Conservation (phyloP, 2,113 vertebrate genomes). For the Triplophysa siluroides region DNA sequence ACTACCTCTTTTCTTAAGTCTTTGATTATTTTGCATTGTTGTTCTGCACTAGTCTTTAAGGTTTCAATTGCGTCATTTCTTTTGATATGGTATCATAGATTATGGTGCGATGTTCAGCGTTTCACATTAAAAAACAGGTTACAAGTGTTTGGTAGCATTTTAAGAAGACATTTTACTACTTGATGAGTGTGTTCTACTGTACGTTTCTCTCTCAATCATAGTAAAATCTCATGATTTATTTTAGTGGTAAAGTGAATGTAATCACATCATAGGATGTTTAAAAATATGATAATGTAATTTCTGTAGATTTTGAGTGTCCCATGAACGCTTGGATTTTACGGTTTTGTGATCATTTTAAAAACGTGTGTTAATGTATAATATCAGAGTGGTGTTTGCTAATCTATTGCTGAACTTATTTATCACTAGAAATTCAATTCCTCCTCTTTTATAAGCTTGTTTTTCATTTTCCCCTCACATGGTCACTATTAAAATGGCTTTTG, state of each 20-base stretch:
- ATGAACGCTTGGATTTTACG: not conserved
- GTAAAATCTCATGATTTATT: not conserved
- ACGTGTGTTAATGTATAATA: not conserved
- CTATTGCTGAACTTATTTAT: not conserved
- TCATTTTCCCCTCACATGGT: not conserved
- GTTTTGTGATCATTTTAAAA: not conserved
- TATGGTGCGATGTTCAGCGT: not conserved
- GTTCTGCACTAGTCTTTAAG: conserved; percentile 46
- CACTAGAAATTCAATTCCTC: not conserved
- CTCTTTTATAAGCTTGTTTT: conserved; percentile 8
- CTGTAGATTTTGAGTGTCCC: not conserved
- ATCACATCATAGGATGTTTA: not conserved
- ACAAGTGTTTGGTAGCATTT: not conserved
- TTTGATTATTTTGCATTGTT: conserved; percentile 42
- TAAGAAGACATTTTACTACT: not conserved
- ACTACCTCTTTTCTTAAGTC: conserved; percentile 72
- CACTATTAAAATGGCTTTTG: not conserved
- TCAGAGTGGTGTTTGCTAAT: not conserved
- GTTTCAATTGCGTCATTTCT: not conserved
- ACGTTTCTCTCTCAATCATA: not conserved
- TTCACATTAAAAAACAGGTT: conserved; percentile 2
- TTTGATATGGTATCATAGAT: conserved; percentile 1
- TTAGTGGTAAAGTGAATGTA: not conserved
- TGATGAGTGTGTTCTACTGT: not conserved
- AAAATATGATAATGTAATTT: not conserved